Percentiles rank a stretch among this genome's conserved stretches.
phyloP scores from a whole-genome alignment of 2,888 invertebrate species.

The Sarcophaga caerulescens region DNA sequence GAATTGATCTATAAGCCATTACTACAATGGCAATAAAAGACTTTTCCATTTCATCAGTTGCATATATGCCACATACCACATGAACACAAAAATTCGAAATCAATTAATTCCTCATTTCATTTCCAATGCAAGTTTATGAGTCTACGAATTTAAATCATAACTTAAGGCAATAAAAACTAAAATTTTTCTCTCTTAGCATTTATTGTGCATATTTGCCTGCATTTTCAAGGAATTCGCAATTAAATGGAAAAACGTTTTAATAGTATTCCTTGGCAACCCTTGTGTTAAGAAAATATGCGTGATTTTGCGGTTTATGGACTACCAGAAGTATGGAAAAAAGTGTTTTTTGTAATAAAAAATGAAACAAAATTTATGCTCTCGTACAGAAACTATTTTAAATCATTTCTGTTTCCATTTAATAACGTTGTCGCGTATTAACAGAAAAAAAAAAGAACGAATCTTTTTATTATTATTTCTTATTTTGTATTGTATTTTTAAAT shows the following conservation, averaged over 20 bases:
- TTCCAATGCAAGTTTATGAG: background rate
- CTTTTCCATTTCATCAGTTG: no score
- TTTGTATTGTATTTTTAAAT: background rate
- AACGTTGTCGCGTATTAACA: slow-evolving; percentile 37
- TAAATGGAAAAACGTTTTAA: slow-evolving; percentile 8
- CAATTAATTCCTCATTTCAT: no score
- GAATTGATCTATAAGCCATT: no score
- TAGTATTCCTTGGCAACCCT: slow-evolving; percentile 57
- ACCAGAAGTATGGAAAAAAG: background rate
- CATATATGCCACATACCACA: no score
- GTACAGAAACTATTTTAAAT: slow-evolving; percentile 59
- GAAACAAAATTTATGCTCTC: slow-evolving; percentile 53
- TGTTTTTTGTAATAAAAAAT: slow-evolving; percentile 12
- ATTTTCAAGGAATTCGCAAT: slow-evolving; percentile 38
- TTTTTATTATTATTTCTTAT: slow-evolving; percentile 21
- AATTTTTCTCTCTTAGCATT: no score
- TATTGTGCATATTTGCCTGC: background rate
- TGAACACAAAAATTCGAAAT: no score
- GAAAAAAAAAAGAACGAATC: background rate
- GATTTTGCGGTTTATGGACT: slow-evolving; percentile 56
- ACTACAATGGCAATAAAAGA: no score
- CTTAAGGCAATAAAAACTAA: background rate
- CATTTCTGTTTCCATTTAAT: slow-evolving; percentile 55
- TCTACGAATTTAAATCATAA: background rate
- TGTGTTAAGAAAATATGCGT: slow-evolving; percentile 44